Conservation (phyloP, 2,797 vertebrate species). For the Sebastes ruberrimus region DNA sequence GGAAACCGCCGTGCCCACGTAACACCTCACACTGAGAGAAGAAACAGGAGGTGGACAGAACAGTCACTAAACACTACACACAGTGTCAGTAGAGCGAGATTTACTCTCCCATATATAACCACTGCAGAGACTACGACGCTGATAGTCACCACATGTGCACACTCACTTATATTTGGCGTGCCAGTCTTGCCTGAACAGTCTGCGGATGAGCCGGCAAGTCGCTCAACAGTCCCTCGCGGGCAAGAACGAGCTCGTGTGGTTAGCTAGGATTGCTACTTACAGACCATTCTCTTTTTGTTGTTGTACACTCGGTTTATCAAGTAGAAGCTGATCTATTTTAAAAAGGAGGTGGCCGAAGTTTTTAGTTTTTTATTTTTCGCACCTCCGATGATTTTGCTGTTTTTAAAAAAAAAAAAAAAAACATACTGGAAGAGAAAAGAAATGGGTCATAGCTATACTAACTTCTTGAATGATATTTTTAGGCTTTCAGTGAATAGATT, state of each 20-base stretch:
- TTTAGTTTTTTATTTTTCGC: conserved; percentile 60
- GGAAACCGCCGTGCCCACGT: conserved; percentile 92
- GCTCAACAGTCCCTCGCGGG: conserved; percentile 25
- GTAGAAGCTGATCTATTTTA: conserved; percentile 78
- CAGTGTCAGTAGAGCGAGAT: conserved; percentile 54
- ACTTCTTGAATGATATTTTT: conserved; percentile 67
- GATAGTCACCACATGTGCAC: conserved; percentile 58
- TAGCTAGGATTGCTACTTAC: conserved; percentile 59
- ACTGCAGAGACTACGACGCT: conserved; percentile 66
- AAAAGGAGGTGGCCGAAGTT: conserved; percentile 56
- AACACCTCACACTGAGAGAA: conserved; percentile 61
- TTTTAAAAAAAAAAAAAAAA: conserved; percentile 21
- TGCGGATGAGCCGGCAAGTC: conserved; percentile 49
- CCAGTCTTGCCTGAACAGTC: conserved; percentile 78
- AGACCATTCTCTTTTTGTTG: conserved; percentile 47
- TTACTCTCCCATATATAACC: conserved; percentile 57
- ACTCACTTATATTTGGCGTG: conserved; percentile 67
- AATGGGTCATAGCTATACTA: conserved; percentile 77
- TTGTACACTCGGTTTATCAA: conserved; percentile 67
- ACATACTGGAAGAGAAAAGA: conserved; percentile 69
- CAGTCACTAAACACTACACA: conserved; percentile 57
- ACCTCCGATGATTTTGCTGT: conserved; percentile 65
- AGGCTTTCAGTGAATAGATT: conserved; percentile 74
- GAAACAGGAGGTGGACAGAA: conserved; percentile 29
- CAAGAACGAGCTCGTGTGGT: conserved; percentile 41